Evolutionary conservation across 2,113 vertebrate genomes (phyloP).

Genomic region (Nanorana parkeri): DNA sequence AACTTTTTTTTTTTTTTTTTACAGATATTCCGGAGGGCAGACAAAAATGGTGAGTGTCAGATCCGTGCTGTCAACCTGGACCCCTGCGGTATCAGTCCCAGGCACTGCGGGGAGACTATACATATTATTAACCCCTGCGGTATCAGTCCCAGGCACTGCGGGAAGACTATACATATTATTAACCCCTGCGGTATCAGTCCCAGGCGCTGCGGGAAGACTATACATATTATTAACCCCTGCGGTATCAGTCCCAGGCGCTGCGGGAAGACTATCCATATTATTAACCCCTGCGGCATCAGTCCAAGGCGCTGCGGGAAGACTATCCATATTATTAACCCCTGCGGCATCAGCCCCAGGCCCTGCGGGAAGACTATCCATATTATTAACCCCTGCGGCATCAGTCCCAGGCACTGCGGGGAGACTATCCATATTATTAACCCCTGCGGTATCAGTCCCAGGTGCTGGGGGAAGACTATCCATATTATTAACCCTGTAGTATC

Average conservation of each 20-base stretch:
- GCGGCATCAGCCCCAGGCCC: not conserved
- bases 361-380: not conserved
- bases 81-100: not conserved
- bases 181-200: not conserved
- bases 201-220: not conserved
- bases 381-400: not conserved
- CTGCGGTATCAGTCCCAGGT: not conserved
- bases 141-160: not conserved
- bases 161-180: not conserved
- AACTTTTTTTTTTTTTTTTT: slow-evolving; percentile 66
- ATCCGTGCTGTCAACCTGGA: slow-evolving; percentile 12
- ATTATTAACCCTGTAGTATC: not conserved
- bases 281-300: not conserved
- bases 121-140: not conserved
- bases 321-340: too few species aligned
- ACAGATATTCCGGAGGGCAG: slow-evolving; percentile 81
- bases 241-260: not conserved
- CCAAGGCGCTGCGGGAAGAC: not conserved
- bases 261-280: not conserved
- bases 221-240: too few species aligned
- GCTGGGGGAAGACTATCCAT: not conserved
- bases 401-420: not conserved
- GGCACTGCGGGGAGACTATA: not conserved
- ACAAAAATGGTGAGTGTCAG: slow-evolving; percentile 81
- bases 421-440: too few species aligned